phyloP scores from a whole-genome alignment of 2,797 vertebrate species.

The Enteromius unitaeniatus region DNA sequence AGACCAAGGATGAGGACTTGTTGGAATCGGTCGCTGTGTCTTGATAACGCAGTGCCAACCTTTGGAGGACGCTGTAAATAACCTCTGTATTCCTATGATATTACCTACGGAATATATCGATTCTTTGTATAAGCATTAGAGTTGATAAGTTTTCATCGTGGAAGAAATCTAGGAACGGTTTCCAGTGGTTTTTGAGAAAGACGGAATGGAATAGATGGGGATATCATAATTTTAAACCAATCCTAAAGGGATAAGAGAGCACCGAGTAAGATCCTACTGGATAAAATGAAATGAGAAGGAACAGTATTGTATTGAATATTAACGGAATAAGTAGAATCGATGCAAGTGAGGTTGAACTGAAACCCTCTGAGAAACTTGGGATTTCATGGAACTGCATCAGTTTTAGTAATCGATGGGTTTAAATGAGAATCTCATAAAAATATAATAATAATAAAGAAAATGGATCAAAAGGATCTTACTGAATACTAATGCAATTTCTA shows the following conservation, averaged over 20 bases:
- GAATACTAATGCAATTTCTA: neutral
- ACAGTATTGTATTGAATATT: neutral
- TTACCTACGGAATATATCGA: conserved; percentile 55
- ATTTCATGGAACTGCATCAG: too few species aligned
- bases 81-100: conserved; percentile 57
- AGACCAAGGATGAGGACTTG: conserved; percentile 70
- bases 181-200: neutral
- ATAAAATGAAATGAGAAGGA: neutral
- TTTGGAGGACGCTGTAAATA: conserved; percentile 62
- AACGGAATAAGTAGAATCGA: neutral
- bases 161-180: conserved; percentile 41
- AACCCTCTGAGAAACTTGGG: neutral
- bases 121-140: conserved; percentile 60
- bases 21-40: conserved; percentile 86
- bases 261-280: neutral
- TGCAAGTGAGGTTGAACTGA: neutral
- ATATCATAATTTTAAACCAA: neutral
- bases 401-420: too few species aligned
- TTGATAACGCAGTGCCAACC: conserved; percentile 72
- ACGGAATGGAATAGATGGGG: neutral
- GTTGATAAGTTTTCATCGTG: conserved; percentile 56
- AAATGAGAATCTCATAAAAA: neutral
- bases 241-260: neutral
- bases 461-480: neutral
- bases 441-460: neutral